Evolutionary conservation across 1,140 invertebrate species (phyloP), one percentile per base, ranked within the genome.

Genomic region (Bombus impatiens): DNA sequence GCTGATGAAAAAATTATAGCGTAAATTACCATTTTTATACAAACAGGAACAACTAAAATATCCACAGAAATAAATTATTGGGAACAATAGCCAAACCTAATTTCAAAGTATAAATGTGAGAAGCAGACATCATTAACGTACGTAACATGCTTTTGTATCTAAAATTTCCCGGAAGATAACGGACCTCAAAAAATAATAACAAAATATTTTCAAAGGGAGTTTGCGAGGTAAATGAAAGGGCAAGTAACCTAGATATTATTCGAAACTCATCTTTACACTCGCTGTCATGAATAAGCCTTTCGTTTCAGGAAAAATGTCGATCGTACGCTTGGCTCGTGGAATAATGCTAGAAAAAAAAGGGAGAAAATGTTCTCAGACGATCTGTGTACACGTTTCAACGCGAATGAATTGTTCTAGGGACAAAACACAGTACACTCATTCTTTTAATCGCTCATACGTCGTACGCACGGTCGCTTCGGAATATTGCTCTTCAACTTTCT

Each of bases 401-500:
- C 40, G n/a, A 75, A 25, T 9, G 81, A 62, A 76, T 65, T 76
- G 71, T 75, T 59, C 80, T 3, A 47, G 47, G 25, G 12, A 72
- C 67, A 67, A 65, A 77, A n/a, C 40, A n/a, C n/a, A 25, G 25
- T 40, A 35, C 44, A 22, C 28, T 77, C 18, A 12, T 77, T 83
- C 25, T n/a, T 35, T 40, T 68, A 57, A 70, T 77, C 75, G 28
- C 22, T 8, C 8, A 18, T 35, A 68, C 32, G 47, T 53, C 47
- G 47, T 53, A 28, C 62, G 35, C 65, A 32, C 71, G 28, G 37
- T 12, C 5, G 35, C 44, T 35, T 28, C 22, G 25, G 35, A 78
- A 78, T 83, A 83, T 84, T 57, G 44, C 44, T 35, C 3, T 3
- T 42, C 32, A 5, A n/a, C 82, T 77, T 78, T 78, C 74, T 53